Evolutionary conservation across 1,140 invertebrate species (phyloP).

Genomic region (Zaprionus nigranus): DNA sequence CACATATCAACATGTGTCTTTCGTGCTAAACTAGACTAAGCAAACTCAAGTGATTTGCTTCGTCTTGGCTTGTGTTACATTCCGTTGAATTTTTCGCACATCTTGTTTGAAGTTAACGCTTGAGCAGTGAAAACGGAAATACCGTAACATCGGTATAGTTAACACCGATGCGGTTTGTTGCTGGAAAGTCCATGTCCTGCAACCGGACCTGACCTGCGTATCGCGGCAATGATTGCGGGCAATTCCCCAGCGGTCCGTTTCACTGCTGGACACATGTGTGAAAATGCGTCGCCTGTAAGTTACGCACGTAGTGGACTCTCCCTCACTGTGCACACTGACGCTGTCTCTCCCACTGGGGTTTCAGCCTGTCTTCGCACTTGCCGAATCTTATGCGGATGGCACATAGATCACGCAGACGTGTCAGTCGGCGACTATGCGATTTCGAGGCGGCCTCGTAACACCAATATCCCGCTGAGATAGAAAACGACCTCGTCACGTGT

Average conservation of each 20-base stretch:
- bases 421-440: slow-evolving; percentile 44
- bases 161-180: slow-evolving; percentile 35
- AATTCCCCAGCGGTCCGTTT: slow-evolving; percentile 44
- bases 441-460: slow-evolving; percentile 48
- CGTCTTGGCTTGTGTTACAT: slow-evolving; percentile 55
- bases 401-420: slow-evolving; percentile 54
- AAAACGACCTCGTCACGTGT: slow-evolving; percentile 80
- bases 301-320: slow-evolving; percentile 48
- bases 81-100: slow-evolving; percentile 69
- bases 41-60: slow-evolving; percentile 29
- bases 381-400: slow-evolving; percentile 23
- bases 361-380: slow-evolving; percentile 47
- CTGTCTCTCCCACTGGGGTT: not conserved
- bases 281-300: slow-evolving; percentile 59
- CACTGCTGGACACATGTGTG: slow-evolving; percentile 61
- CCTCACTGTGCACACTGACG: too few relatives aligned
- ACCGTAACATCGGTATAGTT: slow-evolving; percentile 63
- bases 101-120: slow-evolving; percentile 71
- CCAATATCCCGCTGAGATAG: slow-evolving; percentile 61
- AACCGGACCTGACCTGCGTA: slow-evolving; percentile 58
- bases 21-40: slow-evolving; percentile 3
- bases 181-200: slow-evolving; percentile 51
- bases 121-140: slow-evolving; percentile 62
- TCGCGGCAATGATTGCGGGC: slow-evolving; percentile 41
- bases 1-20: not conserved